Percentiles rank a stretch among this genome's conserved stretches.
Conservation (phyloP, 2,888 invertebrate species). For the Anagyrus pseudococci region DNA sequence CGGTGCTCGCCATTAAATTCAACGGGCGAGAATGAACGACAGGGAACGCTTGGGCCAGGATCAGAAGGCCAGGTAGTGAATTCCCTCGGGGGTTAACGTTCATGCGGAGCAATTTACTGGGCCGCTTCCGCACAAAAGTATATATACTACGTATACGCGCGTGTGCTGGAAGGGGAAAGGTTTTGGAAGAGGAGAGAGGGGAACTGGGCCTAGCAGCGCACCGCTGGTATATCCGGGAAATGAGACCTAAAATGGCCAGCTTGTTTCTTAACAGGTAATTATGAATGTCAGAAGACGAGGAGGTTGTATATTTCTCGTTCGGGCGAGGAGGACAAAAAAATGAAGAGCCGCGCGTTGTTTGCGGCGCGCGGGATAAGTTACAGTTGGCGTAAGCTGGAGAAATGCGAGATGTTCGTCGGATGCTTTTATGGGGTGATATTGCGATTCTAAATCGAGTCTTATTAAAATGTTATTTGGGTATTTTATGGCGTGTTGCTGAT, state of each 20-base stretch:
- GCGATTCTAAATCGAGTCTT: no score
- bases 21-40: conserved; percentile 11
- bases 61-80: conserved; percentile 15
- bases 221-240: conserved; percentile 5
- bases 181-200: not conserved
- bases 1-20: conserved; percentile 12
- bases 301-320: not conserved
- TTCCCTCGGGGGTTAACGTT: conserved; percentile 19
- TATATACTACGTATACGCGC: conserved; percentile 1
- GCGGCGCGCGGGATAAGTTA: no score
- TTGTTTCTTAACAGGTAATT: conserved; percentile 22
- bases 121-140: conserved; percentile 7
- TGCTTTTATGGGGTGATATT: no score
- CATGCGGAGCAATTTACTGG: conserved; percentile 27
- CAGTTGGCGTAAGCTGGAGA: no score
- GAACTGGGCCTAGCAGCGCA: conserved; percentile 4
- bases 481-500: no score
- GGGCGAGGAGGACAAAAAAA: no score
- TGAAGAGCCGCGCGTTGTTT: no score
- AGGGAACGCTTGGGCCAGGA: not conserved
- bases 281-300: not conserved
- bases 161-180: not conserved
- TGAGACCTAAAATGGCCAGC: conserved; percentile 6
- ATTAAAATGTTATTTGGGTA: no score
- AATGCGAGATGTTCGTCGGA: no score